Evolutionary conservation across 2,113 vertebrate genomes (phyloP), one percentile per base, ranked within the genome.

Genomic region (Pelvicachromis taeniatus): DNA sequence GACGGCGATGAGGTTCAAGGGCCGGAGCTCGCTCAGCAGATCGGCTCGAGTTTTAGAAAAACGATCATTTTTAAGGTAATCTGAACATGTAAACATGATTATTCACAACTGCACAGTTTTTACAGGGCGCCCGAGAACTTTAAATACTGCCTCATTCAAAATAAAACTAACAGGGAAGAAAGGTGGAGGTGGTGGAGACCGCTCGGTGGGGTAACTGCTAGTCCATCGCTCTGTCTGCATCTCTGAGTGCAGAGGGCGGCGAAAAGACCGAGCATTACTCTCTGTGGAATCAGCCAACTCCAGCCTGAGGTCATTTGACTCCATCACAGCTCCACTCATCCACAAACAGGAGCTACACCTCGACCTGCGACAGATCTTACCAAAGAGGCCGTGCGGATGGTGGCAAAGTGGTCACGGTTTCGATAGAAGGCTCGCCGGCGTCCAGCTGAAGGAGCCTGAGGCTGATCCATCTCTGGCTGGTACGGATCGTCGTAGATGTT

Each of bases 401-500:
- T 98, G 88, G 97, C 97, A n/a, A 98, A 98, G 92, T 98, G 97
- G 90, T 98, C 97, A 1, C 97, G 92, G 90, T 97, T 97, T 12
- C 97, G 94, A 14, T 94, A 95, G 77, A 93, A 95, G 9, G 92
- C 93, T 13, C 97, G 94, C 2, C 97, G 96, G 12, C 94, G 95
- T 31, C 96, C 96, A 1, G 96, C 96, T 4, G 97, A 96, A 1
- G 96, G 93, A 23, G 95, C 96, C 85, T 94, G 95, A 8, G 95
- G 95, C 53, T 96, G 97, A 3, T 97, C 97, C 91, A 97, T 93
- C 93, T 98, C 97, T 0, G 97, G 97, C 92, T 97, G 97, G 92
- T 97, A 98, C 0, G 97, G 97, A 81, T 98, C 97, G 29, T 98
- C 97, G 4, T 98, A 98, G 83, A 98, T 96, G 91, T 97, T 98